These are phyloP conservation scores for Galendromus occidentalis DNA, from an alignment of 1,140 invertebrate genomes.

Conservation along the genomic window DNA sequence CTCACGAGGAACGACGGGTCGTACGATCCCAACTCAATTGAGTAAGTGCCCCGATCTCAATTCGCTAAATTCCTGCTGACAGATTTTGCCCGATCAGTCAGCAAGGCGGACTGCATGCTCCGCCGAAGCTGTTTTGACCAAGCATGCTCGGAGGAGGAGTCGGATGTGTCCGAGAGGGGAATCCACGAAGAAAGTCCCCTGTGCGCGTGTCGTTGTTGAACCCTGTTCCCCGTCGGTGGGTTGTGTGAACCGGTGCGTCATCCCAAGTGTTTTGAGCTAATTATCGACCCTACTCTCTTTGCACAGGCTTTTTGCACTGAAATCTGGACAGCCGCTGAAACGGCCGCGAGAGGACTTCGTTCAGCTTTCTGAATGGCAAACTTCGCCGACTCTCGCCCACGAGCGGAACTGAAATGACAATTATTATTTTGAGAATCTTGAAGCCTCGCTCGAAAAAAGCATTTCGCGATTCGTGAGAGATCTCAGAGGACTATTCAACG, in stretches of 20 bases:
- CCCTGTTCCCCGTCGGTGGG: too few species aligned
- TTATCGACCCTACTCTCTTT: neutral
- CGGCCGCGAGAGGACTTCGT: neutral
- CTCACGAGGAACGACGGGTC: neutral
- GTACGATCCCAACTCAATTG: neutral
- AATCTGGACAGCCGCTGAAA: slow-evolving; percentile 2
- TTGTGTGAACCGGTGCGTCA: neutral
- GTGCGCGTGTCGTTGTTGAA: too few species aligned
- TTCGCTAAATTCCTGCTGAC: neutral
- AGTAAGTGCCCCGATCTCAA: neutral
- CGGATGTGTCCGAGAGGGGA: too few species aligned
- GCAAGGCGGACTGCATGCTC: too few species aligned
- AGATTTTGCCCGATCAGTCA: too few species aligned
- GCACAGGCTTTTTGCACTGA: slow-evolving; percentile 9
- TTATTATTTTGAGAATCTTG: neutral
- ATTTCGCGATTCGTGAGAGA: neutral
- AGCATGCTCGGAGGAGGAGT: too few species aligned
- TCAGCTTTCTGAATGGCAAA: neutral
- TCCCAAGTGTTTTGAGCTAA: neutral
- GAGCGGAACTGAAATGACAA: neutral
- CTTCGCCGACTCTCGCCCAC: neutral
- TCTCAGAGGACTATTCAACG: too few species aligned
- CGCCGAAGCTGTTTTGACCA: too few species aligned
- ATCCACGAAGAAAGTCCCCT: too few species aligned
- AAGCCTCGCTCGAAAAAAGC: neutral